These are phyloP conservation scores for Apotomis capreana DNA, from an alignment of 2,888 invertebrate genomes.

Conservation along the genomic window DNA sequence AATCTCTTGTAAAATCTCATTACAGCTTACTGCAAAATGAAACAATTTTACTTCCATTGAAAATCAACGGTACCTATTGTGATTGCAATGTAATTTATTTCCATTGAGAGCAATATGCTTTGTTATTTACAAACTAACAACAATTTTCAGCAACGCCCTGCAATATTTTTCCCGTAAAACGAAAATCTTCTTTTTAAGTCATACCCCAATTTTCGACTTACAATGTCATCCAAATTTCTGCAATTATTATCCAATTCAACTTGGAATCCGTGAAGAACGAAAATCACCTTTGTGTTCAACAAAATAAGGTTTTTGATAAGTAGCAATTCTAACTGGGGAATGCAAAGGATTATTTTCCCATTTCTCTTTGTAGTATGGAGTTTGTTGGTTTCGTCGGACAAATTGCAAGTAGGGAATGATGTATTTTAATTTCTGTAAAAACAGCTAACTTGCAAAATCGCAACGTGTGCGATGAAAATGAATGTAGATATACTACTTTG, in stretches of 20 bases:
- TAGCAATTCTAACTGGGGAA: not conserved
- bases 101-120: too few species aligned
- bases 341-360: slow-evolving; percentile 4
- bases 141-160: not conserved
- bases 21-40: too few species aligned
- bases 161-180: not conserved
- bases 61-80: too few species aligned
- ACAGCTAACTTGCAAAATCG: too few species aligned
- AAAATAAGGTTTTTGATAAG: not conserved
- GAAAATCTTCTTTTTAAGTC: slow-evolving; percentile 18
- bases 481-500: too few species aligned
- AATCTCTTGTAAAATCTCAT: too few species aligned
- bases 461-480: too few species aligned
- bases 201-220: slow-evolving; percentile 15
- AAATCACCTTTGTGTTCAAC: not conserved
- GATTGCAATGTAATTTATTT: too few species aligned
- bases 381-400: not conserved
- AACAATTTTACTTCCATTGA: too few species aligned
- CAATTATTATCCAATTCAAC: slow-evolving; percentile 12
- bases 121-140: not conserved
- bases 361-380: slow-evolving; percentile 28
- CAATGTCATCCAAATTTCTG: slow-evolving; percentile 14
- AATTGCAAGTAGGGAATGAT: too few species aligned
- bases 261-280: not conserved
- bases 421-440: too few species aligned